Percentiles rank a stretch among this genome's conserved stretches.
Evolutionary conservation across 2,797 vertebrate genomes (phyloP).

Genomic region (Arnoldichthys spilopterus): DNA sequence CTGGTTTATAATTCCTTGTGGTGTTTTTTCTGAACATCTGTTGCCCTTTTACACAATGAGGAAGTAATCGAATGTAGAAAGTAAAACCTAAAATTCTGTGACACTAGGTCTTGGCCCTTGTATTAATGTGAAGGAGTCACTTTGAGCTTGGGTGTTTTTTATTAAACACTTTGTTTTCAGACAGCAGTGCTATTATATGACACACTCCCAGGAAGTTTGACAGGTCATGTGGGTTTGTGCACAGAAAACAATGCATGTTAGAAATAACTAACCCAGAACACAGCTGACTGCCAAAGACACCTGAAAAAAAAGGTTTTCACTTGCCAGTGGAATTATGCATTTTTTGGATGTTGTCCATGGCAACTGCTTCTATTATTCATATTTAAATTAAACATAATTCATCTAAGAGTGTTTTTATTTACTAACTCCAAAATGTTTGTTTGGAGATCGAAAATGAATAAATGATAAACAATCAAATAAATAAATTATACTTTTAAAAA

Average conservation of each 20-base stretch:
- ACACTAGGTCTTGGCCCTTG: background rate
- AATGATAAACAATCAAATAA: too few relatives aligned
- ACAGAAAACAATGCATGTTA: background rate
- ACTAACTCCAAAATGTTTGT: background rate
- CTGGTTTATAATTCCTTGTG: background rate
- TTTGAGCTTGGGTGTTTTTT: background rate
- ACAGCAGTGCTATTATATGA: conserved; percentile 37
- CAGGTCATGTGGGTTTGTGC: conserved; percentile 59
- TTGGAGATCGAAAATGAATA: background rate
- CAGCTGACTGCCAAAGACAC: conserved; percentile 12
- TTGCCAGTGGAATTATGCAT: background rate
- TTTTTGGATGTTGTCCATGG: background rate
- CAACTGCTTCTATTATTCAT: background rate
- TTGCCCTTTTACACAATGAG: background rate
- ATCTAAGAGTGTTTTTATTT: background rate
- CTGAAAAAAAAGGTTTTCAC: background rate
- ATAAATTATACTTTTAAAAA: background rate
- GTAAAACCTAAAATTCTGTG: background rate
- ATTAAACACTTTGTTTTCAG: background rate
- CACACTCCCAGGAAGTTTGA: conserved; percentile 63
- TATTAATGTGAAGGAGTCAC: background rate
- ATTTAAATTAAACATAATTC: background rate
- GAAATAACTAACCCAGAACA: background rate
- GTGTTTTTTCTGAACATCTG: background rate
- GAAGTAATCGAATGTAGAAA: background rate